Base-by-base conservation (phyloP, 2,888 invertebrate genomes). In the Sminthurides aquaticus region DNA sequence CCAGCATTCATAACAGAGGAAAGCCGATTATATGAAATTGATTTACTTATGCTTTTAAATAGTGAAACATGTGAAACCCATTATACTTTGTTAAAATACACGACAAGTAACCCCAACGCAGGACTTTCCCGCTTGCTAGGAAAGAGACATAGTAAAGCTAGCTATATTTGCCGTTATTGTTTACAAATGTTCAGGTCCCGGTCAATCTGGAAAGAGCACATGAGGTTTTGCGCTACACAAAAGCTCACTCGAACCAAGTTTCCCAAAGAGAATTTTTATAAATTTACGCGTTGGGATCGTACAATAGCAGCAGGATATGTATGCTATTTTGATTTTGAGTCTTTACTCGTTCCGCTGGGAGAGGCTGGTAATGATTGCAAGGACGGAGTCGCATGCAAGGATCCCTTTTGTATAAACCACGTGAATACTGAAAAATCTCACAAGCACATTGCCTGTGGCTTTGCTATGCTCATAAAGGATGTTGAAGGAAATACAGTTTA, bases 261-360 rank as follows among this genome's bases (percentile, higher is more conserved):
- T 52, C 52, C 52, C 3, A 20, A 18, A 5, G 52, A 52, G 20
- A 22, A 52, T 15, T 5, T 5, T 18, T 52, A 15, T 18, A 22
- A 52, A 52, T 18, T 52, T 5, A 52, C 52, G 5, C 5, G 5
- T 52, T 52, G 20, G 15, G 52, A 52, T 20, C 5, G 20, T 5
- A 52, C 52, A 8, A 52, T 52, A 20, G 5, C 18, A 20, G 15
- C 22, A 8, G 15, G 52, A 15, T 52, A 52, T 22, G 18, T 15
- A 15, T 52, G 52, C 52, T 52, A 52, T 20, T 52, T 18, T 52
- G 52, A 52, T 52, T 52, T 52, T 22, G 22, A 52, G 20, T 15
- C 22, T 8, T 8, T 52, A 5, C 22, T 52, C 5, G 5, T 52
- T 20, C 43, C 43, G 15, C 43, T 34, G 5, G 8, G 8, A 11